These are phyloP conservation scores for Lypha dubia DNA, from an alignment of 2,888 invertebrate genomes.

Conservation along the genomic window DNA sequence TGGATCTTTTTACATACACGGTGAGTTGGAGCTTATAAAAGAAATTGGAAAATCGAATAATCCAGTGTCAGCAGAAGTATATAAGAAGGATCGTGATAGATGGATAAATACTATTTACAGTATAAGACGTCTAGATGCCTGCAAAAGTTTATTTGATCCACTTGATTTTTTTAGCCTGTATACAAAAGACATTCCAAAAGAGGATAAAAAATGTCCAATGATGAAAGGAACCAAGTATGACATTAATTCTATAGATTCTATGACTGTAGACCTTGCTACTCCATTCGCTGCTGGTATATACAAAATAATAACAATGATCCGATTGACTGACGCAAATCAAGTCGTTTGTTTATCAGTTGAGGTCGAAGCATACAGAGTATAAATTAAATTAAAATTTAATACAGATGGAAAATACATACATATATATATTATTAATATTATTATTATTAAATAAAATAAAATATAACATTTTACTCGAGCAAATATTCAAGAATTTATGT, in stretches of 20 bases:
- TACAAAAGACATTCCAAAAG: neutral
- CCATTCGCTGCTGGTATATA: neutral
- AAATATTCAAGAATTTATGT: too few relatives aligned
- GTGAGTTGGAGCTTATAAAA: neutral
- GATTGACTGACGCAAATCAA: neutral
- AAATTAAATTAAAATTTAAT: neutral
- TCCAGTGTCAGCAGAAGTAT: neutral
- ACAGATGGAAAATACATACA: too few relatives aligned
- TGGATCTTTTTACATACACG: neutral
- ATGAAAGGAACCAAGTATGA: neutral
- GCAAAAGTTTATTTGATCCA: neutral
- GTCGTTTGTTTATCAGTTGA: neutral
- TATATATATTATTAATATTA: too few relatives aligned
- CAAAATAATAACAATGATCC: neutral
- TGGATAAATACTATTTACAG: neutral
- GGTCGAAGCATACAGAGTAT: neutral
- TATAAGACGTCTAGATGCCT: neutral
- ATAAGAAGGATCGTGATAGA: neutral
- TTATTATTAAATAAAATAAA: too few relatives aligned
- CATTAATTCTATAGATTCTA: neutral
- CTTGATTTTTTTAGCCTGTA: neutral
- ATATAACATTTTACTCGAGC: too few relatives aligned
- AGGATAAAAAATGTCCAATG: neutral
- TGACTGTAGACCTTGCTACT: neutral
- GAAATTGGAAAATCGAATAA: neutral